Evolutionary conservation across 2,113 vertebrate species (phyloP).

Genomic region (Neolamprologus sp.): DNA sequence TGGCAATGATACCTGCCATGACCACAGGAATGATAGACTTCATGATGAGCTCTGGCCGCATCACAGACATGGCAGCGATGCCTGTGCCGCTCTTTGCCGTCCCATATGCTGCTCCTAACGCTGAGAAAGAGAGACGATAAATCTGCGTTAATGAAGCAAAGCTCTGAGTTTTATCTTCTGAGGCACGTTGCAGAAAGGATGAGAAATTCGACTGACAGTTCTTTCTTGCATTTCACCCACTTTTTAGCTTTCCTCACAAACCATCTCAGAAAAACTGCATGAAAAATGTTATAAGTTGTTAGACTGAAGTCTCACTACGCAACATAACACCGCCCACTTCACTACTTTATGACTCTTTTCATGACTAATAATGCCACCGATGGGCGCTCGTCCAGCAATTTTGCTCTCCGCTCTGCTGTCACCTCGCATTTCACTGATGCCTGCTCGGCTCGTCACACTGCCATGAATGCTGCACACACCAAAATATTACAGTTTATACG

Average conservation of each 20-base stretch:
- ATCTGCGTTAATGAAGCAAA: background rate
- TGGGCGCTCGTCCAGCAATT: background rate
- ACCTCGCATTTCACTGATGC: background rate
- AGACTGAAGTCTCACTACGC: background rate
- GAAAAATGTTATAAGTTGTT: background rate
- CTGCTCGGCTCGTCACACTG: background rate
- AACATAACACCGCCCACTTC: background rate
- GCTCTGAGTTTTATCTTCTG: background rate
- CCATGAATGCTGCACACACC: background rate
- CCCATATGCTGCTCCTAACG: constrained; percentile 94
- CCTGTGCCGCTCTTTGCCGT: constrained; percentile 98
- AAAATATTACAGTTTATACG: background rate
- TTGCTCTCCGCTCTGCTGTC: background rate
- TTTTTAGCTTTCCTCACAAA: background rate
- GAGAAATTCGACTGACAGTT: background rate
- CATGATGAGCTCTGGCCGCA: constrained; percentile 99
- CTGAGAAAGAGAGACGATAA: constrained; percentile 51
- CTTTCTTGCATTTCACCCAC: background rate
- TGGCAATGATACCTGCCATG: constrained; percentile 99
- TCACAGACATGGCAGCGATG: constrained; percentile 98
- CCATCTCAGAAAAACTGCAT: background rate
- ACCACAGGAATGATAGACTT: constrained; percentile 99
- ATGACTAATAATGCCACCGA: background rate
- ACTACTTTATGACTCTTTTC: background rate
- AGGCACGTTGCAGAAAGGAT: background rate